These are phyloP conservation scores for Eutrigla gurnardus DNA, from an alignment of 2,797 vertebrate genomes.

Conservation along the genomic window DNA sequence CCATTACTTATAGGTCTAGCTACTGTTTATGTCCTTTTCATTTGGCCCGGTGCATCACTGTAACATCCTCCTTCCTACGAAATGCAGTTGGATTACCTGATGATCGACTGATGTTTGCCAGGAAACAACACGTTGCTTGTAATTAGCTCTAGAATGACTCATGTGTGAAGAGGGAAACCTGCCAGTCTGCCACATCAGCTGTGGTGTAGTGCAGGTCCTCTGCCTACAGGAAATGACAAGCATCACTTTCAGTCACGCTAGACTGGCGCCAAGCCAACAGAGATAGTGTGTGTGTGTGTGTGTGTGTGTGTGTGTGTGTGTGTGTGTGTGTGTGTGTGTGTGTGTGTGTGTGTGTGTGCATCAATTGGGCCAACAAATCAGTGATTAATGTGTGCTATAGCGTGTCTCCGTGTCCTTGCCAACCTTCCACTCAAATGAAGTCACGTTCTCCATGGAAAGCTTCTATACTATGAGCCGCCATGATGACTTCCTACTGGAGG, in stretches of 20 bases:
- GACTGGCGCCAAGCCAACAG: conserved; percentile 44
- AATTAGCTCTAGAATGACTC: conserved; percentile 58
- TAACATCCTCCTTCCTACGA: not conserved
- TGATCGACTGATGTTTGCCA: conserved; percentile 32
- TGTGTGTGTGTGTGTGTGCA: not conserved
- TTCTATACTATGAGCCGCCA: conserved; percentile 16
- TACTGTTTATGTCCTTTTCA: not conserved
- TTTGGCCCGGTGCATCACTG: not conserved
- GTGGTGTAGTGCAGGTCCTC: conserved; percentile 51
- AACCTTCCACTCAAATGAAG: conserved; percentile 34
- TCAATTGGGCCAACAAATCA: conserved; percentile 27
- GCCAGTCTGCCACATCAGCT: conserved; percentile 64
- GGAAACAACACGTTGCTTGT: conserved; percentile 40
- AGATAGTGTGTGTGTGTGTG: conserved; percentile 15
- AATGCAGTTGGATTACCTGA: conserved; percentile 37
- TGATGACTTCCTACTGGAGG: conserved; percentile 1
- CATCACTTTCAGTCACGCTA: conserved; percentile 56
- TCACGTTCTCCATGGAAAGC: conserved; percentile 43
- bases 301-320: not conserved
- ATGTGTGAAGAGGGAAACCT: conserved; percentile 63
- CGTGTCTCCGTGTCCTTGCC: conserved; percentile 21
- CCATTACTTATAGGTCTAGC: not conserved
- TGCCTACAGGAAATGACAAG: conserved; percentile 65
- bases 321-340: conserved; percentile 6
- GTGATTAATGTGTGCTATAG: conserved; percentile 17